Evolutionary conservation across 2,888 invertebrate genomes (phyloP), one percentile per base, ranked within the genome.

Genomic region (Nephrocerus scutellatus): DNA sequence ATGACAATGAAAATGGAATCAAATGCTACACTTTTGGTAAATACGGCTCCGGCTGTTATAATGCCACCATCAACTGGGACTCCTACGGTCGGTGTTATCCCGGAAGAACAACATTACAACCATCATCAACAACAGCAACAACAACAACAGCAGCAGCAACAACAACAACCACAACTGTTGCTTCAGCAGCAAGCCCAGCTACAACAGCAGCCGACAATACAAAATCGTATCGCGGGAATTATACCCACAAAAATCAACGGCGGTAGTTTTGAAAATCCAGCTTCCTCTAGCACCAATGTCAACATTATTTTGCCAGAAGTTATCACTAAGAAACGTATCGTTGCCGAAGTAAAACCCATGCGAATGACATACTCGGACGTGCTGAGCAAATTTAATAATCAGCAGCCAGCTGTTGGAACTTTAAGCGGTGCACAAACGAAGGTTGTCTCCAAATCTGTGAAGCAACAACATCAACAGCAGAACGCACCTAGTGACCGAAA

Each of bases 311-410:
- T 46, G 18, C 51, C 55, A 4, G 65, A 62, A 34, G 55, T 58
- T 1, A n/a, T n/a, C n/a, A n/a, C n/a, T n/a, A 68, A 63, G 38
- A 68, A 68, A 41, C 74, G 86, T 34, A 85, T 84, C 62, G 79
- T 87, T 1, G 87, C 86, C 23, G 87, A 87, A 69, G 87, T 88
- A 0, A 84, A 84, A 56, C 87, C 87, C 1, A 87, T 87, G 86
- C 75, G 87, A 36, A 86, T 87, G 33, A 81, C 84, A 10, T 88
- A 88, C 62, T 88, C 88, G 0, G 87, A 86, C 70, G 85, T 88
- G 6, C 61, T 88, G 26, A 80, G 84, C 20, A 88, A 88, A 66
- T 72, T 55, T 6, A 55, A 72, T 47, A 76, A 72, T 52, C 75
- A 72, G 52, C 74, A 70, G 52, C 53, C 63, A 63, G 30, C 66